Base-by-base conservation (phyloP, 2,888 invertebrate genomes). In the Tortrix viridana region DNA sequence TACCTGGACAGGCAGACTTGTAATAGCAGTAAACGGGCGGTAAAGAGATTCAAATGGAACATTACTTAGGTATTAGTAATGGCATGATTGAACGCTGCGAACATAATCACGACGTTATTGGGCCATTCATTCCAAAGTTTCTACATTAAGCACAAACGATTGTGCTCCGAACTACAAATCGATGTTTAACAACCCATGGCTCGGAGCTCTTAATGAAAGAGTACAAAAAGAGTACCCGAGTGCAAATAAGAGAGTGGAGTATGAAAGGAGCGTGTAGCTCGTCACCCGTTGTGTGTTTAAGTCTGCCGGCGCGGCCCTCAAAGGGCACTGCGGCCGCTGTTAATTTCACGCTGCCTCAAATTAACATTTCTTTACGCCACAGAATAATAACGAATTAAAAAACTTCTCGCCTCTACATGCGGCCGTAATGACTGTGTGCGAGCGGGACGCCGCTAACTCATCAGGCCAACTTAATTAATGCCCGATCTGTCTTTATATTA, bases 361-460 rank as follows among this genome's bases (percentile, higher is more conserved):
- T 92, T 92, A 92, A 93, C 92, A 92, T 93, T 92, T 92, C 92
- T 92, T 92, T 92, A 91, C 92, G 92, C 92, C 90, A 90, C 87
- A 88, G 85, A 89, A 90, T 92, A 92, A 92, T 91, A 88, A 92
- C 88, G 87, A 92, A 92, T 92, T 91, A 91, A 91, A 91, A 86
- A 92, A 90, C 83, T 80, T 85, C 90, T 88, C 86, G 86, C 82
- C 82, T 85, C 85, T 86, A 89, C 88, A 90, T 89, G 88, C 80
- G 81, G 81, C 79, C 76, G 83, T 91, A 91, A 91, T 90, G 91
- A 89, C 82, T 84, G 81, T 83, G 76, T 74, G 77, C 72, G 78
- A 76, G 79, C 80, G 82, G 78, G 82, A 79, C 78, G 83, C 79
- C 71, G 79, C 80, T 74, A 89, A 84, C 89, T 92, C 91, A 91